Percentiles rank a stretch among this genome's conserved stretches.
These are phyloP conservation scores for Athalia rosae DNA, from an alignment of 2,888 invertebrate species.

Conservation along the genomic window DNA sequence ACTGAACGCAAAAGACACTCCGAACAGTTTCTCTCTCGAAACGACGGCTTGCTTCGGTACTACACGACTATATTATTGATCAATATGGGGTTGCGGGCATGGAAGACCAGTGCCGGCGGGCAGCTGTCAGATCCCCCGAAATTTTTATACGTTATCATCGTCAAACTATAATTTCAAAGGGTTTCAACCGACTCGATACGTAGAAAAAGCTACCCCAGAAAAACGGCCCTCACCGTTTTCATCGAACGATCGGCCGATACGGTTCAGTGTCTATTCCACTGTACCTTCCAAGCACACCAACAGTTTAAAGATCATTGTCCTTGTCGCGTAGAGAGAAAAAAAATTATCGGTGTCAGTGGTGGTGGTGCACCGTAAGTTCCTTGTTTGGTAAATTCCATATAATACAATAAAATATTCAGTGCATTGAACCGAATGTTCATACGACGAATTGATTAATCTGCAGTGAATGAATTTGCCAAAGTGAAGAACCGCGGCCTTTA, in stretches of 20 bases:
- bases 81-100: constrained; percentile 63
- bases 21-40: constrained; percentile 12
- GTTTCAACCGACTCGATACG: constrained; percentile 2
- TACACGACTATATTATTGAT: constrained; percentile 68
- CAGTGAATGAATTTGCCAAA: background rate
- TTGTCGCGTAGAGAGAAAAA: background rate
- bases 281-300: no score
- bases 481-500: background rate
- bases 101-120: constrained; percentile 69
- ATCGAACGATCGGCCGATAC: no score
- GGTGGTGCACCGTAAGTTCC: background rate
- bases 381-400: no score
- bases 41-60: constrained; percentile 36
- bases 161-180: constrained; percentile 50
- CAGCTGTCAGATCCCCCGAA: constrained; percentile 68
- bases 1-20: no score
- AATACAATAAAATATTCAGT: no score
- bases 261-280: no score
- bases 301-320: background rate
- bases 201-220: background rate
- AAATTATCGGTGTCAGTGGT: background rate
- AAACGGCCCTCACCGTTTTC: no score
- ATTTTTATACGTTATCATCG: constrained; percentile 62
- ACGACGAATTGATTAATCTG: background rate
- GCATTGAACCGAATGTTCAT: no score